Evolutionary conservation across 2,113 vertebrate species (phyloP).

Genomic region (Buteo buteo): DNA sequence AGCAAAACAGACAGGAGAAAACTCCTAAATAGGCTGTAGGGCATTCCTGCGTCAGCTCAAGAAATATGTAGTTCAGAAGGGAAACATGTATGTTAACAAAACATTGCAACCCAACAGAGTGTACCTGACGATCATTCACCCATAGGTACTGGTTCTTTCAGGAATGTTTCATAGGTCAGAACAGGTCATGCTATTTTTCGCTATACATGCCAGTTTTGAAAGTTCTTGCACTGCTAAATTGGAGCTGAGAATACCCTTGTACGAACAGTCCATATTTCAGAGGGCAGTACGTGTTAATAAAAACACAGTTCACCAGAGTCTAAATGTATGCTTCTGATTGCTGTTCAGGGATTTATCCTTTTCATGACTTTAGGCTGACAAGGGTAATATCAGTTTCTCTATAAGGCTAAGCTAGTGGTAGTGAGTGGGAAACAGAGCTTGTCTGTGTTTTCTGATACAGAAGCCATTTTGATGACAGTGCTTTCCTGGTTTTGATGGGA

Average conservation of each 20-base stretch:
- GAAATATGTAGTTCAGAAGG: background rate
- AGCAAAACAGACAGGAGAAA: background rate
- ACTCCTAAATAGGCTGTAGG: background rate
- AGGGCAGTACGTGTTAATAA: background rate
- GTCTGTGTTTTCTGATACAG: background rate
- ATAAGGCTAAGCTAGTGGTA: background rate
- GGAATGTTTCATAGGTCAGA: background rate
- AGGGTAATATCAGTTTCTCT: background rate
- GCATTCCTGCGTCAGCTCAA: background rate
- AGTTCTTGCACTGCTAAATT: background rate
- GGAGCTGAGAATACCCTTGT: background rate
- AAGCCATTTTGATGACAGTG: background rate
- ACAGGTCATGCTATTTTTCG: background rate
- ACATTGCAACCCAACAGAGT: background rate
- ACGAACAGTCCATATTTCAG: background rate
- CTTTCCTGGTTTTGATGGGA: background rate
- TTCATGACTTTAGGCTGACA: background rate
- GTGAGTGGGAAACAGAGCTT: background rate
- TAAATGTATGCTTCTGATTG: background rate
- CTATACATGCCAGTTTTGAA: background rate
- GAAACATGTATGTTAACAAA: background rate
- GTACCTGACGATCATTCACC: background rate
- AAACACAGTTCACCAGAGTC: background rate
- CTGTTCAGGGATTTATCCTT: background rate
- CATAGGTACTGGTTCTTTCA: background rate